Evolutionary conservation across 2,888 invertebrate genomes (phyloP), one percentile per base, ranked within the genome.

Genomic region (Chromoteleia sp.): DNA sequence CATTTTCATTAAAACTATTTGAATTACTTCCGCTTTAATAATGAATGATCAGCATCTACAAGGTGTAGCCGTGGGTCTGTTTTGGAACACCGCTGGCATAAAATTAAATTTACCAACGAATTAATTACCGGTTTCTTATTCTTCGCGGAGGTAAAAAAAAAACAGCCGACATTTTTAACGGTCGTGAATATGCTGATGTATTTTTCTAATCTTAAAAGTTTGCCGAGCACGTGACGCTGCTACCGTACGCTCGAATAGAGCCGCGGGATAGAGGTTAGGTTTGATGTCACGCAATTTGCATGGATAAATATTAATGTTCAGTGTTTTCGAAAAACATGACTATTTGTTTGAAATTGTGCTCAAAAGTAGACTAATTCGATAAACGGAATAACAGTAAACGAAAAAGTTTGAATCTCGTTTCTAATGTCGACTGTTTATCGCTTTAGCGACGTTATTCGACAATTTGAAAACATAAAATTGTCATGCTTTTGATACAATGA

Each of bases 281-380:
- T 56, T 70, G 48, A 54, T 45, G 54, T 54, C 45, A 43, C 43
- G 43, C 54, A 41, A 67, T 67, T 67, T 50, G 39, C 67, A 67
- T 67, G 54, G 41, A 54, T 67, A 70, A 74, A 74, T 74, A 63
- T 63, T 54, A 74, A 74, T 74, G 52, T 15, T 45, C 21, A 43
- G 45, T 63, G 63, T 74, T 74, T 52, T 25, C n/a, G 10, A 74
- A 36, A 54, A 73, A 6, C 63, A 50, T 25, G 48, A 12, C 10
- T 30, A 21, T 52, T 36, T 33, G 50, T 59, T 39, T 33, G 14
- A 41, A 50, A 30, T 6, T 33, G 48, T 29, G 15, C 30, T 43
- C 21, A 12, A 52, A 61, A 59, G 19, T 59, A 17, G 25, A 29
- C n/a, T 29, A 39, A 73, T 30, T 30, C 8, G 21, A 43, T 8